phyloP scores from a whole-genome alignment of 2,888 invertebrate species.

The Athalia cordata region DNA sequence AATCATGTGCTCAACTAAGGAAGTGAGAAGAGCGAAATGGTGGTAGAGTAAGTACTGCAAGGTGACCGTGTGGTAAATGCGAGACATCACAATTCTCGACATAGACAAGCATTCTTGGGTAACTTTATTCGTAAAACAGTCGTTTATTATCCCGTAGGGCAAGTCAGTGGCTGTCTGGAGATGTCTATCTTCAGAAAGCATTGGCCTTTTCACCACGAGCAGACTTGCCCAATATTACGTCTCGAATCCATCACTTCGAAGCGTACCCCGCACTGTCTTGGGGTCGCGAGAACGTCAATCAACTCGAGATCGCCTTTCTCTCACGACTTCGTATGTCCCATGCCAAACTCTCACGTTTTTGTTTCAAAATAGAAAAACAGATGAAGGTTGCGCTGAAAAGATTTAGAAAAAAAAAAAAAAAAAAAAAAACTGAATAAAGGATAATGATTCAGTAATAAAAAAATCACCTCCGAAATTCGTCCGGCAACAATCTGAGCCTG shows the following conservation, averaged over 20 bases:
- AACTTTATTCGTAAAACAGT: constrained; percentile 44
- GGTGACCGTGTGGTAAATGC: constrained; percentile 23
- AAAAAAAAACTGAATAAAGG: background rate
- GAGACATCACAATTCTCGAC: constrained; percentile 37
- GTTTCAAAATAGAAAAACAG: background rate
- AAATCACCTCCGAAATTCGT: background rate
- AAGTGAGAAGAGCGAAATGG: constrained; percentile 3
- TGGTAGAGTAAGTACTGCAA: background rate
- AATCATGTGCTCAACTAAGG: background rate
- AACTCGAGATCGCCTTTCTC: constrained; percentile 20
- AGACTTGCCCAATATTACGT: constrained; percentile 41
- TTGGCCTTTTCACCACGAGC: constrained; percentile 27
- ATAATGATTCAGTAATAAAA: background rate
- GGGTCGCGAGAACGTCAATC: constrained; percentile 29
- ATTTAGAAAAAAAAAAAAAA: background rate
- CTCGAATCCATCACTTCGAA: constrained; percentile 41
- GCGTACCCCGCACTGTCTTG: constrained; percentile 29
- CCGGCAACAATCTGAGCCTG: background rate
- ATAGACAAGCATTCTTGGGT: constrained; percentile 32
- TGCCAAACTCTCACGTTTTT: background rate
- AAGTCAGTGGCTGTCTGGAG: constrained; percentile 45
- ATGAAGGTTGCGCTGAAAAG: background rate
- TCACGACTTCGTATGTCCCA: background rate
- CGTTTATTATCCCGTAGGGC: constrained; percentile 42
- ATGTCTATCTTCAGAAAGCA: constrained; percentile 44